These are phyloP conservation scores for Dendrolimus punctatus DNA, from an alignment of 1,140 invertebrate species.

Conservation along the genomic window DNA sequence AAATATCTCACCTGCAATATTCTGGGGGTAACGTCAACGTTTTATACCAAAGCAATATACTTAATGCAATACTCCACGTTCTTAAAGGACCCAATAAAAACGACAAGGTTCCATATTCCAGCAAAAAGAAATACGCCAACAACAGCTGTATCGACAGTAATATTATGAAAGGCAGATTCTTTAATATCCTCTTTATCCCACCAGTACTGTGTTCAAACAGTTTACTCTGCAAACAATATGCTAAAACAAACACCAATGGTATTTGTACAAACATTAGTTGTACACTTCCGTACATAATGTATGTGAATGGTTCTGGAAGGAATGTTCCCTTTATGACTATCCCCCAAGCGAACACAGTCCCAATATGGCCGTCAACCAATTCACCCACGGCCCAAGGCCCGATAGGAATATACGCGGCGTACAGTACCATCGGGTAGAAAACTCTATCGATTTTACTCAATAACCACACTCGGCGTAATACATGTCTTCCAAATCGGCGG, in stretches of 20 bases:
- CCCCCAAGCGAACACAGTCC: slow-evolving; percentile 91
- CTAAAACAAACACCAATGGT: slow-evolving; percentile 79
- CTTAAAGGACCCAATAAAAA: slow-evolving; percentile 84
- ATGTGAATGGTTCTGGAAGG: slow-evolving; percentile 87
- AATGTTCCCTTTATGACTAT: slow-evolving; percentile 83
- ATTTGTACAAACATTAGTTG: slow-evolving; percentile 81
- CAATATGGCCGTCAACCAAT: slow-evolving; percentile 84
- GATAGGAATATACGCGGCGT: slow-evolving; percentile 78
- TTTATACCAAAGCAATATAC: slow-evolving; percentile 77
- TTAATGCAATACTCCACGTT: slow-evolving; percentile 84
- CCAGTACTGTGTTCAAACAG: slow-evolving; percentile 67
- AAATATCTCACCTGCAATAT: slow-evolving; percentile 48
- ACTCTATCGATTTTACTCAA: slow-evolving; percentile 81
- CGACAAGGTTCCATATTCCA: slow-evolving; percentile 86
- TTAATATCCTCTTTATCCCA: slow-evolving; percentile 42
- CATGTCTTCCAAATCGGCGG: slow-evolving; percentile 68
- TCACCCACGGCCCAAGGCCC: slow-evolving; percentile 92
- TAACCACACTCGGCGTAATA: slow-evolving; percentile 81
- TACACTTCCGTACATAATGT: slow-evolving; percentile 82
- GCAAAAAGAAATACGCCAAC: slow-evolving; percentile 84
- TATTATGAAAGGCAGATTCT: slow-evolving; percentile 62
- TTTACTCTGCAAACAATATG: slow-evolving; percentile 75
- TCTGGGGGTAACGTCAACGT: slow-evolving; percentile 50
- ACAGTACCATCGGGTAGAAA: slow-evolving; percentile 83
- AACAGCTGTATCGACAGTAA: slow-evolving; percentile 79